Percentiles rank a stretch among this genome's conserved stretches.
These are phyloP conservation scores for Avahi laniger DNA, from an alignment of 2,797 vertebrate genomes.

Conservation along the genomic window DNA sequence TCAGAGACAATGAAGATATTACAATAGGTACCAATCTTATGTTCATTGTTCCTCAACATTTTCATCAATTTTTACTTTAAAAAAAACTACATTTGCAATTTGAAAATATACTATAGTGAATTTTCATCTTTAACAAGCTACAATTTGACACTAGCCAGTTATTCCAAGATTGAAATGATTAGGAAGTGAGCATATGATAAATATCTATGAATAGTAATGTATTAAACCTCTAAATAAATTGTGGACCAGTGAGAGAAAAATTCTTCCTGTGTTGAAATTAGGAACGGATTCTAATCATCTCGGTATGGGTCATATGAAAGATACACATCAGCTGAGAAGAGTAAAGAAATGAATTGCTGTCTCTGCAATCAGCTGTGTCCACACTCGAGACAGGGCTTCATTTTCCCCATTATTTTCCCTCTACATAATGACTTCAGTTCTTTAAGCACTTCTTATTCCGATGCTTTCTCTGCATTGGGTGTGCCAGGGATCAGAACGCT, in stretches of 20 bases:
- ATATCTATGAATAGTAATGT: background rate
- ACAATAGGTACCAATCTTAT: background rate
- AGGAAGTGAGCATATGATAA: background rate
- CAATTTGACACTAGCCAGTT: background rate
- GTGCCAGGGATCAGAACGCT: background rate
- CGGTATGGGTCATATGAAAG: fast-evolving
- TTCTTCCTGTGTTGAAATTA: background rate
- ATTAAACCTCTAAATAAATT: background rate
- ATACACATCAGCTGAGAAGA: too few relatives aligned
- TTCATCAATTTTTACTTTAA: background rate
- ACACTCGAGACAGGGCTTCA: background rate
- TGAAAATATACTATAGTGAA: background rate
- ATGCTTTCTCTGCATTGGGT: background rate
- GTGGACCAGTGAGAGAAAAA: background rate
- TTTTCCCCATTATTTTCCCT: background rate
- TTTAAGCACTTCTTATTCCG: background rate
- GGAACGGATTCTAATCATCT: background rate
- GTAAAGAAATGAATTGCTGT: fast-evolving
- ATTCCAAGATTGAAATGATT: slow-evolving; percentile 35
- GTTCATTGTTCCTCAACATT: background rate
- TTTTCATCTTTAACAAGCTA: background rate
- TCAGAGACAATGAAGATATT: background rate
- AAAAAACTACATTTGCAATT: background rate
- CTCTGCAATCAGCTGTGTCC: too few relatives aligned
- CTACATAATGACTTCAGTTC: background rate